Base-by-base conservation (phyloP, 2,113 vertebrate genomes). In the Gyps fulvus region DNA sequence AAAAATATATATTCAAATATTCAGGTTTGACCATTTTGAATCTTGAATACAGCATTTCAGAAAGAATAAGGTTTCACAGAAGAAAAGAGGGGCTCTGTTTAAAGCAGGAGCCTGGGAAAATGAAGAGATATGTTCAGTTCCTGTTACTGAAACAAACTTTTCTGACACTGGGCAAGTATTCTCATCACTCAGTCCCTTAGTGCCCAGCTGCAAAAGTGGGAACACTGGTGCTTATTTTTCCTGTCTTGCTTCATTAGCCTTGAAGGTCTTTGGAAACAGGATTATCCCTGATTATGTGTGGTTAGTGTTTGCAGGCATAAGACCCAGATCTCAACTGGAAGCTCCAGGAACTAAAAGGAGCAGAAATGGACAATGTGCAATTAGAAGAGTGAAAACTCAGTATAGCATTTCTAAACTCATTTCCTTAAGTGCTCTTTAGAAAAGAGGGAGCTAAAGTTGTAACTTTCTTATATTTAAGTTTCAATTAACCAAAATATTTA, bases 141-240 rank as follows among this genome's bases (percentile, higher is more conserved):
- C 70, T 91, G 73, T 79, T 90, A 36, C 84, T 88, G 84, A 71
- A 87, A 76, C 89, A 94, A 87, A 87, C 29, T 61, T 89, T 82
- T 85, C 87, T 93, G 84, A 85, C 70, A 49, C 58, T 87, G 82
- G 49, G 74, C 70, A 94, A 71, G 52, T 40, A 42, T 76, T 66
- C 57, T 87, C 82, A 96, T 93, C 87, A 54, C 65, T 84, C 70
- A 79, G 36, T 61, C 49, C 73, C 36, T 72, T 36, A 85, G 78
- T 83, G 62, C 65, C 49, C 82, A 89, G 55, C 54, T 91, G 84
- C 78, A 89, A 94, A 91, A 89, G 29, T 3, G 2, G 70, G 70
- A 96, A 85, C 71, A 85, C 42, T 87, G 58, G 16, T 72, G 82
- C 61, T 96, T 96, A 62, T 89, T 94, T 96, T 97, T 93, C 43